Conservation (phyloP, 2,797 vertebrate genomes). For the Coregonus ussuriensis region DNA sequence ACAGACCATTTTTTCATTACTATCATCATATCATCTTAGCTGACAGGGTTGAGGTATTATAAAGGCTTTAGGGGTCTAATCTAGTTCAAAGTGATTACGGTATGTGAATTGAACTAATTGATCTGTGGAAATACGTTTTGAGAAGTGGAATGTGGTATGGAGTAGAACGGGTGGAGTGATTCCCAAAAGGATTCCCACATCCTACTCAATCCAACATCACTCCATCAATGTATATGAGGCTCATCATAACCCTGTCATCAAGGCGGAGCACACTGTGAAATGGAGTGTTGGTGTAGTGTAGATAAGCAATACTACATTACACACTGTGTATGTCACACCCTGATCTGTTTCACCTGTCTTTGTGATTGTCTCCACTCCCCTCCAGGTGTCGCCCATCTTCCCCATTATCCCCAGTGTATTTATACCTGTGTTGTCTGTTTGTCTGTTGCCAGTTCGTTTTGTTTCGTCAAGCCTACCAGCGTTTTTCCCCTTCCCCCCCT, state of each 20-base stretch:
- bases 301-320: too few relatives aligned
- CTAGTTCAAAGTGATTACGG: background rate
- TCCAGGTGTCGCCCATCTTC: too few relatives aligned
- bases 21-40: background rate
- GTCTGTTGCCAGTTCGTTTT: too few relatives aligned
- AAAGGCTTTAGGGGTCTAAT: background rate
- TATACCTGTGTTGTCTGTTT: too few relatives aligned
- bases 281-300: background rate
- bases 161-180: background rate
- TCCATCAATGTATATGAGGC: constrained; percentile 24
- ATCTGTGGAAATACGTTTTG: constrained; percentile 24
- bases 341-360: too few relatives aligned
- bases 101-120: constrained; percentile 42
- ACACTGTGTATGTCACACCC: too few relatives aligned
- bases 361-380: too few relatives aligned
- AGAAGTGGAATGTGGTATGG: too few relatives aligned
- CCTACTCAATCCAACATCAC: constrained; percentile 21
- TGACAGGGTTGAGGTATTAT: background rate
- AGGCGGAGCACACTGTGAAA: constrained; percentile 25
- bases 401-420: too few relatives aligned
- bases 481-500: too few relatives aligned
- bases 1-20: background rate
- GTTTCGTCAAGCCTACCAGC: too few relatives aligned
- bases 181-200: constrained; percentile 34
- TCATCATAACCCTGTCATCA: constrained; percentile 5